Base-by-base conservation (phyloP, 1,140 invertebrate species). In the Saccostrea cuccullata region DNA sequence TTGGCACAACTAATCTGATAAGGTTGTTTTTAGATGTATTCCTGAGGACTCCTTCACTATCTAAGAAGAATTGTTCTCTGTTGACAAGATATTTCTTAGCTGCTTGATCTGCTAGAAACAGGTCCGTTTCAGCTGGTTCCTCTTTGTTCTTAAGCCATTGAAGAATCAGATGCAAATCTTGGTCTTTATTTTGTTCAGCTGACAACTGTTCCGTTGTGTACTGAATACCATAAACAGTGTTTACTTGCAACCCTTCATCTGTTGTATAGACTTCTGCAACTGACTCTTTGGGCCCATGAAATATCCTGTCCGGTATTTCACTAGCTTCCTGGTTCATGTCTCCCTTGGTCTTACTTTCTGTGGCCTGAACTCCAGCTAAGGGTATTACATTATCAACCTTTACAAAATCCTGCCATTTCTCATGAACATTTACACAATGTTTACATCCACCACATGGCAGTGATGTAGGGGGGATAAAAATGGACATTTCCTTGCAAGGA, bases 371-470 rank as follows among this genome's bases (percentile, higher is more conserved):
- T 73, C 8, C 23, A 0, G 23, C 67, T 67, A 67, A 23, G 15
- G 20, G 60, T 20, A 67, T 67, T 2, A 67, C 77, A 40, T 87
- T 47, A 13, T 83, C 86, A 64, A 82, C 82, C 36, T 83, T 64
- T 30, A 64, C 17, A 9, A 83, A 87, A 64, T 83, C 82, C 40
- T 87, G 55, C 77, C 86, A 87, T 64, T 83, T 26, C n/a, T 83
- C 82, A 83, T 87, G 86, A 47, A 83, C 36, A 55, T 58, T 64
- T 17, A 55, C 30, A 87, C 86, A 87, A 70, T 87, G n/a, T 84
- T 87, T 84, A 84, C 86, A 87, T 55, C 86, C 86, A 4, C 86
- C 82, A 55, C 86, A 87, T 17, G 86, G 82, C 55, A 87, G 82
- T 36, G 30, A 67, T 64, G 55, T 60, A 9, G 60, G 82, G 60